These are phyloP conservation scores for Channa argus DNA, from an alignment of 2,113 vertebrate species.

Conservation along the genomic window DNA sequence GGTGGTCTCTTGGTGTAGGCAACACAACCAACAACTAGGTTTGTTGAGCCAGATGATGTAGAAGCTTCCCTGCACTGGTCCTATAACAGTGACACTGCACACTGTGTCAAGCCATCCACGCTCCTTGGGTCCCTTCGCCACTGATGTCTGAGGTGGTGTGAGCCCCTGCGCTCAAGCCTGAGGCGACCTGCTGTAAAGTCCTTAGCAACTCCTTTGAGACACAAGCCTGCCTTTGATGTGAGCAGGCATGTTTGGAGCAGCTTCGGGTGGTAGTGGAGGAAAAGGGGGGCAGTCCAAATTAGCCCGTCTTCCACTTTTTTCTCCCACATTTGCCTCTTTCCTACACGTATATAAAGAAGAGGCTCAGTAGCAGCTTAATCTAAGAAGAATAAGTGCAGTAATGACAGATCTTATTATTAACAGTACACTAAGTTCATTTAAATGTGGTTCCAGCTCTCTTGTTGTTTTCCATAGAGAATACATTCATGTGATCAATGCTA, in stretches of 20 bases:
- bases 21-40: conserved; percentile 42
- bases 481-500: conserved; percentile 26
- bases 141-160: conserved; percentile 63
- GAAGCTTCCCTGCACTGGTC: not conserved
- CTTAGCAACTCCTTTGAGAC: conserved; percentile 82
- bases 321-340: conserved; percentile 12
- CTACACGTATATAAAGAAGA: not conserved
- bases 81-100: conserved; percentile 38
- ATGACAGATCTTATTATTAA: not conserved
- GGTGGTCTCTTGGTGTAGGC: conserved; percentile 24
- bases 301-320: conserved; percentile 33
- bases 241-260: conserved; percentile 77
- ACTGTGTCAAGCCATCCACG: conserved; percentile 35
- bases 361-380: too few relatives aligned
- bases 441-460: not conserved
- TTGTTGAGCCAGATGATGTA: conserved; percentile 24
- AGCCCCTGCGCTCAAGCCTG: conserved; percentile 62
- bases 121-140: conserved; percentile 56
- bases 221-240: conserved; percentile 82
- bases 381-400: too few relatives aligned
- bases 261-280: conserved; percentile 57
- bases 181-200: conserved; percentile 80
- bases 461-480: conserved; percentile 25
- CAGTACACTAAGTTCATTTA: not conserved
- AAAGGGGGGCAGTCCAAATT: conserved; percentile 12